These are phyloP conservation scores for Apamea anceps DNA, from an alignment of 2,888 invertebrate genomes.

Conservation along the genomic window DNA sequence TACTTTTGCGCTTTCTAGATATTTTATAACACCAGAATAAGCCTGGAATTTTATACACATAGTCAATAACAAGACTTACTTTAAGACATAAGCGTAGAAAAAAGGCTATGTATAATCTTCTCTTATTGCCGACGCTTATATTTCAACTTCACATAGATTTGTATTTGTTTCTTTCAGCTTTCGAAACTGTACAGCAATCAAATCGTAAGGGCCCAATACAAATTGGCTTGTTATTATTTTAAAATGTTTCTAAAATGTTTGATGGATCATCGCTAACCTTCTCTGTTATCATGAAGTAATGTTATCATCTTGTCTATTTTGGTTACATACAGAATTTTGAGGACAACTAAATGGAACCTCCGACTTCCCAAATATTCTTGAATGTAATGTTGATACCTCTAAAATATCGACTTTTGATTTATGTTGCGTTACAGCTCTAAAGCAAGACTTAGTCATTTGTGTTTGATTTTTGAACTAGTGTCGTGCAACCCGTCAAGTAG, in stretches of 20 bases:
- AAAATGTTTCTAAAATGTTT: constrained; percentile 69
- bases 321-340: constrained; percentile 44
- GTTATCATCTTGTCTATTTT: constrained; percentile 52
- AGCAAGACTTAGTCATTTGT: not conserved
- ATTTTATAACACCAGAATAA: constrained; percentile 4
- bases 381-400: not conserved
- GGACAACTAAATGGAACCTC: not conserved
- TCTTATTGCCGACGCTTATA: constrained; percentile 38
- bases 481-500: not conserved
- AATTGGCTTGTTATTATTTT: constrained; percentile 73
- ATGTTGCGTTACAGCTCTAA: not conserved
- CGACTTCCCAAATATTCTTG: not conserved
- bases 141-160: constrained; percentile 69
- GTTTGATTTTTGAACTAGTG: not conserved
- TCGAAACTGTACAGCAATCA: constrained; percentile 88
- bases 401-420: not conserved
- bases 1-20: constrained; percentile 1
- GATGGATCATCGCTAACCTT: constrained; percentile 69
- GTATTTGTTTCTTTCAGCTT: constrained; percentile 86
- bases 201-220: constrained; percentile 84
- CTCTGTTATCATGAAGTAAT: constrained; percentile 49
- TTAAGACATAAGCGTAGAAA: not conserved
- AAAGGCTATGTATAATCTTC: not conserved
- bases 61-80: not conserved
- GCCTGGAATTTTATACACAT: constrained; percentile 9